These are phyloP conservation scores for Drosophila aff. DNA, from an alignment of 1,140 invertebrate genomes.

Conservation along the genomic window DNA sequence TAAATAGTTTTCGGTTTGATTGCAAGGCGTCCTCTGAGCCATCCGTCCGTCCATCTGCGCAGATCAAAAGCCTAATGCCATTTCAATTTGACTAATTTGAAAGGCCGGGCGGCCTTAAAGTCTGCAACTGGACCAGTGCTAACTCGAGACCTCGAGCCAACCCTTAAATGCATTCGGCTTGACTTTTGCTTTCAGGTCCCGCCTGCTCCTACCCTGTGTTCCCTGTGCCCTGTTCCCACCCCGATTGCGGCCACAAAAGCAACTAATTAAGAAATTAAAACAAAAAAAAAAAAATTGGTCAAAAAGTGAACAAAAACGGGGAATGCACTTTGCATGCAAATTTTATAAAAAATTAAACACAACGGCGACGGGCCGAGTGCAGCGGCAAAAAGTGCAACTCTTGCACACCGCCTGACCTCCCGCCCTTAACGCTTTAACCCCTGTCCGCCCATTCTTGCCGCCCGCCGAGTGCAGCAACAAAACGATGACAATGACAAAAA, in stretches of 20 bases:
- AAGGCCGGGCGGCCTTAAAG: constrained; percentile 48
- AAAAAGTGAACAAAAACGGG: constrained; percentile 42
- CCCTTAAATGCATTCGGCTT: constrained; percentile 55
- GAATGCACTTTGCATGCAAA: constrained; percentile 80
- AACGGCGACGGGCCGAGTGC: constrained; percentile 64
- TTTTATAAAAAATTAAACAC: constrained; percentile 78
- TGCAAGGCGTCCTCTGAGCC: constrained; percentile 18
- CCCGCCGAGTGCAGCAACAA: constrained; percentile 32
- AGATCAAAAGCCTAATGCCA: constrained; percentile 66
- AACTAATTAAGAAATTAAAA: constrained; percentile 83
- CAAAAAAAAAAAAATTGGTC: constrained; percentile 53
- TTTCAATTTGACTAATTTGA: constrained; percentile 75
- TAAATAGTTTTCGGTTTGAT: constrained; percentile 76
- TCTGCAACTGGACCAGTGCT: constrained; percentile 10
- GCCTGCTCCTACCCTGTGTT: no score
- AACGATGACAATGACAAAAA: constrained; percentile 78
- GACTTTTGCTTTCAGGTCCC: constrained; percentile 51
- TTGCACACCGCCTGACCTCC: constrained; percentile 57
- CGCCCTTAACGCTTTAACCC: constrained; percentile 13
- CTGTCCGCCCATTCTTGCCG: background rate
- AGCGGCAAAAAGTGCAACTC: constrained; percentile 76
- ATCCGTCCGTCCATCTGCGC: constrained; percentile 7
- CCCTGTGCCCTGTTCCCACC: constrained; percentile 4
- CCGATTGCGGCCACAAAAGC: constrained; percentile 61
- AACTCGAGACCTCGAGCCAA: constrained; percentile 14